Evolutionary conservation across 2,797 vertebrate species (phyloP), one percentile per base, ranked within the genome.

Genomic region (Aulostomus chinensis): DNA sequence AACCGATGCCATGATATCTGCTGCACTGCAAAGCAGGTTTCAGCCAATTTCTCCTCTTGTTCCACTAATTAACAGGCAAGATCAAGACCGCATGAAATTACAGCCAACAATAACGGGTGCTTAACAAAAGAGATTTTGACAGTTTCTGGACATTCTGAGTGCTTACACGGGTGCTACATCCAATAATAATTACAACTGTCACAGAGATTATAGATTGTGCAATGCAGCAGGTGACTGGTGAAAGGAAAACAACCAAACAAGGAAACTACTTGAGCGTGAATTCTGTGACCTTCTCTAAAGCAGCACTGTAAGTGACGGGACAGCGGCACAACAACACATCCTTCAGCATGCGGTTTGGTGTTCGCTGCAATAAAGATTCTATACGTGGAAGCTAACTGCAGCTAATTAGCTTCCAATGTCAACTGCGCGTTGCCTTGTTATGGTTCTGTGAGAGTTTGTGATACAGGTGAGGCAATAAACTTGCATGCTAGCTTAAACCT

Each of bases 21-120:
- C 86, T 61, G 91, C 89, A 88, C 88, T 91, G 91, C 87, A 89
- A 92, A 91, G 86, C 86, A 72, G 84, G 81, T 90, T 91, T 91
- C 84, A 87, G 88, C 77, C 84, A 81, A 82, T 89, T 79, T 76
- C 89, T 92, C 88, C 90, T 91, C 89, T 91, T 90, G 91, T 88
- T 91, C 78, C 84, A 90, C 94, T 94, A 97, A 93, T 91, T 93
- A 88, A 85, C 91, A 88, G 91, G 90, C 86, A 58, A 74, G 92
- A 92, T 91, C 91, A 92, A 76, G 88, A 85, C 91, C 89, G 89
- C 86, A 80, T 92, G 90, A 92, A 94, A 94, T 94, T 91, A 92
- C 83, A 89, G 86, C 59, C 47, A 78, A 69, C 57, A 66, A 49
- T 66, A 88, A 90, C 86, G 62, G 78, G 43, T 68, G 82, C 82